phyloP scores from a whole-genome alignment of 2,888 invertebrate genomes.

The Griposia aprilina region DNA sequence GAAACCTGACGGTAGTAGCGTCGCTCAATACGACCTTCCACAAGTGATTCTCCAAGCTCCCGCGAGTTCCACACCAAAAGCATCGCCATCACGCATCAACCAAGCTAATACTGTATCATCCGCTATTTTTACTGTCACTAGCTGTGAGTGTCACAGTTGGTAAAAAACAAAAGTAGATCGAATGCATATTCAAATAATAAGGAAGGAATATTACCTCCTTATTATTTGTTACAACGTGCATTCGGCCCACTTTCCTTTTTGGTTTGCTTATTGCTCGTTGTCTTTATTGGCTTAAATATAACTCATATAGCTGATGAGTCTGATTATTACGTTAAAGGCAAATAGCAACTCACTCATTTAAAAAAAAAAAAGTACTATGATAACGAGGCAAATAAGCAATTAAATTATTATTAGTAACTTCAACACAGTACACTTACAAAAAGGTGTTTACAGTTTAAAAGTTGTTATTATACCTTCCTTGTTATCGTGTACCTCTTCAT shows the following conservation, averaged over 20 bases:
- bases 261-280: slow-evolving; percentile 80
- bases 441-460: slow-evolving; percentile 13
- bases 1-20: slow-evolving; percentile 92
- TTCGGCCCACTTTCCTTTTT: slow-evolving; percentile 80
- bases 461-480: slow-evolving; percentile 40
- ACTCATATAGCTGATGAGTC: slow-evolving; percentile 13
- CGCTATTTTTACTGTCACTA: slow-evolving; percentile 91
- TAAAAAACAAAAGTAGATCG: slow-evolving; percentile 80
- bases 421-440: slow-evolving; percentile 19
- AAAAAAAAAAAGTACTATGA: slow-evolving; percentile 52
- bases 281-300: slow-evolving; percentile 56
- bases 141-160: slow-evolving; percentile 92
- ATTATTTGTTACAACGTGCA: slow-evolving; percentile 61
- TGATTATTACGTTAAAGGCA: slow-evolving; percentile 69
- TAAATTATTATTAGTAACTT: slow-evolving; percentile 26
- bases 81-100: slow-evolving; percentile 90
- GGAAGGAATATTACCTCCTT: background rate
- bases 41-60: slow-evolving; percentile 95
- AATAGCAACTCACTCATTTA: slow-evolving; percentile 76
- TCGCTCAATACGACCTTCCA: slow-evolving; percentile 92
- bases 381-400: slow-evolving; percentile 54
- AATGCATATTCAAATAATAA: slow-evolving; percentile 61
- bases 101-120: slow-evolving; percentile 88
- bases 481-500: slow-evolving; percentile 55
- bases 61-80: slow-evolving; percentile 91